Percentiles rank a stretch among this genome's conserved stretches.
Conservation (phyloP, 2,888 invertebrate genomes). For the Drosophila flavopinicola region DNA sequence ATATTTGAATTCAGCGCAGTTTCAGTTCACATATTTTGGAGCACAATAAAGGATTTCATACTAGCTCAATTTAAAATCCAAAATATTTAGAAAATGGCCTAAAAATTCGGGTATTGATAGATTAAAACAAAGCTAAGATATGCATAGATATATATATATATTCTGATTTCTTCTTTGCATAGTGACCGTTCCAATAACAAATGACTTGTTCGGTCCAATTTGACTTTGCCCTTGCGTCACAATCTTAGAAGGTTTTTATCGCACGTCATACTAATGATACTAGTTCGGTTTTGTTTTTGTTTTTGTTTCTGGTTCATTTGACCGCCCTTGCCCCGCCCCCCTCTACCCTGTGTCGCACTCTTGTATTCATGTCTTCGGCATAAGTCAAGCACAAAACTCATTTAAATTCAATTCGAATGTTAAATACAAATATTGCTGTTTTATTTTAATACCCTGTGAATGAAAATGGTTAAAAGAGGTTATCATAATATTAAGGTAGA, state of each 20-base stretch:
- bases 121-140: background rate
- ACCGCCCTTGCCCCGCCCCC: background rate
- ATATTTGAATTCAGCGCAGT: too few relatives aligned
- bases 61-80: too few relatives aligned
- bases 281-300: conserved; percentile 26
- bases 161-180: background rate
- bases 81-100: too few relatives aligned
- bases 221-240: conserved; percentile 43
- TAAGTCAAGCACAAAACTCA: conserved; percentile 62
- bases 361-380: conserved; percentile 33
- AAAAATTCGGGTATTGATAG: background rate
- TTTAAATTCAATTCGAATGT: conserved; percentile 80
- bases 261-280: conserved; percentile 37
- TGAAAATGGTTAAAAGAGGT: too few relatives aligned
- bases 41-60: too few relatives aligned
- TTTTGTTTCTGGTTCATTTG: conserved; percentile 5
- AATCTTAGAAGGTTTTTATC: conserved; percentile 59
- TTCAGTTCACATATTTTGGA: too few relatives aligned
- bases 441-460: conserved; percentile 25
- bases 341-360: conserved; percentile 3
- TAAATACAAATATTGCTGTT: conserved; percentile 51
- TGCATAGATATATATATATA: too few relatives aligned
- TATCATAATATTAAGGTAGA: too few relatives aligned
- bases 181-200: conserved; percentile 1
- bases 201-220: conserved; percentile 40